Conservation (phyloP, 1,140 invertebrate species). For the Eufriesea mexicana region DNA sequence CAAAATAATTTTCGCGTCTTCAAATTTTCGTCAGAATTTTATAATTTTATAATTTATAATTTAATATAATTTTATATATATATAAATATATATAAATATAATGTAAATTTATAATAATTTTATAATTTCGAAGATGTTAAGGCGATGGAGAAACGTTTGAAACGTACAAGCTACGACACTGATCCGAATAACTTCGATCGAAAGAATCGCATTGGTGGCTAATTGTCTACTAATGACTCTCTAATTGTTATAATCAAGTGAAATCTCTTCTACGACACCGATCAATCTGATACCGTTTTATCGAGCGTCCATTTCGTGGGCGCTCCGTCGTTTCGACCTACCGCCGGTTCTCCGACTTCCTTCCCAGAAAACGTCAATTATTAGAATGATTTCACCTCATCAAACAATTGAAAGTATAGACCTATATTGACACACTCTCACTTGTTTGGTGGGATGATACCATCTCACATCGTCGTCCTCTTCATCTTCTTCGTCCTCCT, state of each 20-base stretch:
- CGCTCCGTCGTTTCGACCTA: slow-evolving; percentile 53
- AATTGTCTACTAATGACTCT: slow-evolving; percentile 45
- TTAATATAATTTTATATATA: no score
- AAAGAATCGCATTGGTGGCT: background rate
- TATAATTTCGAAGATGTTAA: background rate
- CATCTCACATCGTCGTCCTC: slow-evolving; percentile 71
- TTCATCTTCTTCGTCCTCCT: slow-evolving; percentile 5
- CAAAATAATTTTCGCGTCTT: no score
- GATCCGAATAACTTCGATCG: background rate
- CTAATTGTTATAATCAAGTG: slow-evolving; percentile 67
- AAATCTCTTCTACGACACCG: slow-evolving; percentile 62
- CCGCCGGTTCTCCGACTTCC: slow-evolving; percentile 54
- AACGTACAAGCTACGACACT: background rate
- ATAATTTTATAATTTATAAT: no score
- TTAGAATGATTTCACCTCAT: slow-evolving; percentile 82
- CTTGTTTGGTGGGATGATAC: slow-evolving; percentile 83
- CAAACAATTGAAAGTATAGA: slow-evolving; percentile 84
- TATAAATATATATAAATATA: no score
- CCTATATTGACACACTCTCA: slow-evolving; percentile 83
- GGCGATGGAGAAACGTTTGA: no score
- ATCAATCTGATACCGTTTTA: slow-evolving; percentile 42
- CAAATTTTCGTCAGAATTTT: no score
- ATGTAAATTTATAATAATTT: no score
- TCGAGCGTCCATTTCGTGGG: slow-evolving; percentile 23
- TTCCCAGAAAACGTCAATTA: slow-evolving; percentile 40